Conservation (phyloP, 1,140 invertebrate species). For the Thrips palmi region DNA sequence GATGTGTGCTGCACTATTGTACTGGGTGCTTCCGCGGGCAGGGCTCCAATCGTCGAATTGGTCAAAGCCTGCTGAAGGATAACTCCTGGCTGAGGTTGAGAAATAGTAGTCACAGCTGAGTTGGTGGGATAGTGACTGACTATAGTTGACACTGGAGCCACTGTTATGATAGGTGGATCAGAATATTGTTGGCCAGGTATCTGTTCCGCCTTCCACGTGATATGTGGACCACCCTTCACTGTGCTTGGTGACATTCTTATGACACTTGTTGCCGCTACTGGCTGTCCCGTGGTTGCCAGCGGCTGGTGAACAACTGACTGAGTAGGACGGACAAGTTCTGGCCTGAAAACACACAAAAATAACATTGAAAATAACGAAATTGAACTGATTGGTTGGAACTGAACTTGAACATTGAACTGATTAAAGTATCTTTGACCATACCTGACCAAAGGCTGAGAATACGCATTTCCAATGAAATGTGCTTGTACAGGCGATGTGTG, state of each 20-base stretch:
- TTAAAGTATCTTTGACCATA: no score
- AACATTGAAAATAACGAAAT: background rate
- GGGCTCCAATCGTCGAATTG: no score
- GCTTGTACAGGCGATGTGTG: conserved; percentile 27
- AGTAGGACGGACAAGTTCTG: conserved; percentile 33
- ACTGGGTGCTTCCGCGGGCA: no score
- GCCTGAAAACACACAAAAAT: conserved; percentile 18
- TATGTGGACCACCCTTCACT: background rate
- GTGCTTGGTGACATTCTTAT: conserved; percentile 55
- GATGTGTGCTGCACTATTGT: no score
- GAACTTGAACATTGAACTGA: no score
- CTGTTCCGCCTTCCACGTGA: no score
- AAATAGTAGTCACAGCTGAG: conserved; percentile 23
- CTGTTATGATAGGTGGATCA: no score
- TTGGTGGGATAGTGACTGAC: conserved; percentile 16
- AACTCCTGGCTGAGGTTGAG: conserved; percentile 21
- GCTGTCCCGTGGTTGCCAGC: conserved; percentile 20
- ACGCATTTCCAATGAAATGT: conserved; percentile 24
- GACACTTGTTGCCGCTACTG: conserved; percentile 44
- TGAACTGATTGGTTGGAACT: no score
- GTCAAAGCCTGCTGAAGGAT: conserved; percentile 26
- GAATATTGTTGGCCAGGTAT: no score
- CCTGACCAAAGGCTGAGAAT: conserved; percentile 40
- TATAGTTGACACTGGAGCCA: no score
- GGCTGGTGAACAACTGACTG: conserved; percentile 18